Conservation (phyloP, 2,888 invertebrate genomes). For the Heliconius ismenius region DNA sequence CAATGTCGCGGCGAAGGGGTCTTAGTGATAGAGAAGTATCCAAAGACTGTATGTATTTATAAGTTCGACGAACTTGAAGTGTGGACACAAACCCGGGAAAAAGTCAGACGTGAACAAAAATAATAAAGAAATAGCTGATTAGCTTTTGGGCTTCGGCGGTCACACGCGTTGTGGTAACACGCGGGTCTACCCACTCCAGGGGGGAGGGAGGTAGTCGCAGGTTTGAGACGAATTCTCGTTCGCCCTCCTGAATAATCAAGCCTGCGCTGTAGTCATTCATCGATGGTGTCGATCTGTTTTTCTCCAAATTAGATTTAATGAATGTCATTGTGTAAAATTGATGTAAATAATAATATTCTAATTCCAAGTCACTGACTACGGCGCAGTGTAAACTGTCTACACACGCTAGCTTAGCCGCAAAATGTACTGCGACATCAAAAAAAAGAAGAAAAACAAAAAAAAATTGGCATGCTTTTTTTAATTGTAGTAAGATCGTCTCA, state of each 20-base stretch:
- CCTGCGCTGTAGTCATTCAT: conserved; percentile 41
- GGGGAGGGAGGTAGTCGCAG: conserved; percentile 16
- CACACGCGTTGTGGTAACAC: conserved; percentile 34
- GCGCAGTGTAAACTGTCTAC: conserved; percentile 48
- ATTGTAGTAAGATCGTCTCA: background rate
- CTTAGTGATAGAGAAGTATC: conserved; percentile 78
- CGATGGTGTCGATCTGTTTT: conserved; percentile 24
- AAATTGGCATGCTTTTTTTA: background rate
- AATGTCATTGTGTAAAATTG: conserved; percentile 28
- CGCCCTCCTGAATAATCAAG: conserved; percentile 17
- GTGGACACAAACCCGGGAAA: conserved; percentile 70
- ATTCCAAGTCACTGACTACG: conserved; percentile 36
- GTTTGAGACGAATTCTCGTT: background rate
- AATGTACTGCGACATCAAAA: conserved; percentile 45
- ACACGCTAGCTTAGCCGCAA: conserved; percentile 47
- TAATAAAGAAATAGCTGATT: conserved; percentile 59
- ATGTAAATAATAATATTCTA: conserved; percentile 40
- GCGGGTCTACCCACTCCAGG: conserved; percentile 41
- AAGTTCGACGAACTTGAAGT: conserved; percentile 74
- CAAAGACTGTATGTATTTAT: conserved; percentile 81
- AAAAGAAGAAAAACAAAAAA: background rate
- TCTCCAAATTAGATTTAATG: conserved; percentile 26
- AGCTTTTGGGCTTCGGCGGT: conserved; percentile 49
- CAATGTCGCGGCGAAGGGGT: conserved; percentile 73
- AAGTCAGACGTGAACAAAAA: conserved; percentile 71